These are phyloP conservation scores for Trissoscelio sp. DNA, from an alignment of 2,888 invertebrate genomes.

Conservation along the genomic window DNA sequence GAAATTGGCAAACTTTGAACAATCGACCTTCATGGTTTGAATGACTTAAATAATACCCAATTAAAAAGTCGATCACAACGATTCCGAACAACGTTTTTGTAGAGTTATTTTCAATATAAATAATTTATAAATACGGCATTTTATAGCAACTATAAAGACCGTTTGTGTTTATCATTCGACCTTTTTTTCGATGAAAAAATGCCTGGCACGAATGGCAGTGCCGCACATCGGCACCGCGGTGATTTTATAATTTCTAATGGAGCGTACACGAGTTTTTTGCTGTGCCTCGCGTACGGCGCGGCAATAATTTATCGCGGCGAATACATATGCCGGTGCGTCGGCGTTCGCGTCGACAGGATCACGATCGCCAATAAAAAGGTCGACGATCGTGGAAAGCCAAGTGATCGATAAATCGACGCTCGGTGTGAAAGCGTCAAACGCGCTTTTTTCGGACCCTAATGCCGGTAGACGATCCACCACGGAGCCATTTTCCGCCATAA, in stretches of 20 bases:
- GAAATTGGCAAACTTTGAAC: too few relatives aligned
- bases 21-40: constrained; percentile 24
- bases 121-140: constrained; percentile 58
- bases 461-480: background rate
- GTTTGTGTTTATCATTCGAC: constrained; percentile 37
- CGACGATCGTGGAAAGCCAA: constrained; percentile 51
- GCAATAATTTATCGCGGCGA: constrained; percentile 56
- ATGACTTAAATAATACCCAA: too few relatives aligned
- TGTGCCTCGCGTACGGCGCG: constrained; percentile 32
- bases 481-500: constrained; percentile 18
- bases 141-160: constrained; percentile 51
- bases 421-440: constrained; percentile 49
- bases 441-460: constrained; percentile 15
- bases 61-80: constrained; percentile 20
- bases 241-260: constrained; percentile 65
- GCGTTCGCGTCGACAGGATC: constrained; percentile 42
- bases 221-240: constrained; percentile 41
- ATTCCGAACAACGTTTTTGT: constrained; percentile 37
- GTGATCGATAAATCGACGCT: constrained; percentile 49
- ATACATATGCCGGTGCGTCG: constrained; percentile 54
- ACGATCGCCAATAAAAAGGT: constrained; percentile 48
- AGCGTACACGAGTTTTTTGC: constrained; percentile 54
- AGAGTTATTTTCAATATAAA: constrained; percentile 42
- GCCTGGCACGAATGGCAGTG: constrained; percentile 42
- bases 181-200: constrained; percentile 31